Percentiles rank a stretch among this genome's conserved stretches.
Conservation (phyloP, 2,888 invertebrate species). For the Napeogenes sylphis region DNA sequence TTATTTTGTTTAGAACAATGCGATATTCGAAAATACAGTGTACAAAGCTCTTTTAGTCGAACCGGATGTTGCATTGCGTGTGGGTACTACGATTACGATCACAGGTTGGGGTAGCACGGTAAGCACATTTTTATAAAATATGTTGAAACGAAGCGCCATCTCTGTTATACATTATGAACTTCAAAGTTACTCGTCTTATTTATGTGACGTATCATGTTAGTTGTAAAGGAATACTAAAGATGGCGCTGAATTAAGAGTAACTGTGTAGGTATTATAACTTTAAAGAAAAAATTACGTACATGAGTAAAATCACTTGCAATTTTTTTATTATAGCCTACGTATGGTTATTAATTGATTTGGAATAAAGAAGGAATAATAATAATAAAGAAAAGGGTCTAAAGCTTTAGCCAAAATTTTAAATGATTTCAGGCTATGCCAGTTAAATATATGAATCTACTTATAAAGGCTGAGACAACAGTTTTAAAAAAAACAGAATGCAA, state of each 20-base stretch:
- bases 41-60: slow-evolving; percentile 48
- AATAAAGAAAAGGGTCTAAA: neutral
- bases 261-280: too few relatives aligned
- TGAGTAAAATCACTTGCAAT: too few relatives aligned
- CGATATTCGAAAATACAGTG: slow-evolving; percentile 40
- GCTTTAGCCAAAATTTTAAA: too few relatives aligned
- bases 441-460: slow-evolving; percentile 40
- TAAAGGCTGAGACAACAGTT: slow-evolving; percentile 48
- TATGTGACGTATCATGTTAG: too few relatives aligned
- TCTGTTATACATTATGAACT: slow-evolving; percentile 10
- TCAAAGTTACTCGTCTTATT: neutral
- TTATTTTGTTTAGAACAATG: slow-evolving; percentile 41
- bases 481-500: slow-evolving; percentile 41
- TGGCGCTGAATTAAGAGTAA: slow-evolving; percentile 18
- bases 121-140: slow-evolving; percentile 23
- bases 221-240: slow-evolving; percentile 3
- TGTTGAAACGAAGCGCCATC: slow-evolving; percentile 26
- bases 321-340: too few relatives aligned
- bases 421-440: slow-evolving; percentile 42
- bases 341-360: too few relatives aligned
- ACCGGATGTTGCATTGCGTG: slow-evolving; percentile 40
- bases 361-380: neutral
- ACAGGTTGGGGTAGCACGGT: slow-evolving; percentile 56
- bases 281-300: too few relatives aligned
- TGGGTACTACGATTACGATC: slow-evolving; percentile 39